Percentiles rank a stretch among this genome's conserved stretches.
These are phyloP conservation scores for Rhea americana DNA, from an alignment of 2,113 vertebrate species.

Conservation along the genomic window DNA sequence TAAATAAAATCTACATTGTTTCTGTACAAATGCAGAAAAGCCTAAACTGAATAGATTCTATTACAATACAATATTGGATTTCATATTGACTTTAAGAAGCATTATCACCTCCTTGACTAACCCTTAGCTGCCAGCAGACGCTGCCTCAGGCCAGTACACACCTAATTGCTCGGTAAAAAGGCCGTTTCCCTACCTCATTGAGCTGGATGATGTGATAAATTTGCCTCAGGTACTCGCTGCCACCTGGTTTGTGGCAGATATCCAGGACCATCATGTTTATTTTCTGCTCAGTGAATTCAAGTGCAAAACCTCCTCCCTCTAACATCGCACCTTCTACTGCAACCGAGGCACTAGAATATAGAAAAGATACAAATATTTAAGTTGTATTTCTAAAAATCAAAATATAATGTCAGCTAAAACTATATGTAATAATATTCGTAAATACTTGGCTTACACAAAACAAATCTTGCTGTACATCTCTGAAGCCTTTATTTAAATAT, in stretches of 20 bases:
- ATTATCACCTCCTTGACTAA: slow-evolving; percentile 82
- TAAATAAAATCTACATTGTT: slow-evolving; percentile 73
- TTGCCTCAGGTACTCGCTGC: slow-evolving; percentile 94
- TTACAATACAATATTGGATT: slow-evolving; percentile 71
- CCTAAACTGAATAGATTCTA: slow-evolving; percentile 64
- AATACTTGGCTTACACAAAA: not conserved
- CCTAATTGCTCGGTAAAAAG: slow-evolving; percentile 96
- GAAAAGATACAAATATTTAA: slow-evolving; percentile 31
- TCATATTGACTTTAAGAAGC: slow-evolving; percentile 79
- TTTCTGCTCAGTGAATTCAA: slow-evolving; percentile 97
- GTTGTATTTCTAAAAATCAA: not conserved
- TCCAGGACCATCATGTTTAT: slow-evolving; percentile 97
- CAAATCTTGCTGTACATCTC: not conserved
- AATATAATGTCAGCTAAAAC: not conserved
- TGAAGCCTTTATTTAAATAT: not conserved
- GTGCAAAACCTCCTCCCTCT: slow-evolving; percentile 76
- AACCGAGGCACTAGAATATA: slow-evolving; percentile 79
- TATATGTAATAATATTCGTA: not conserved
- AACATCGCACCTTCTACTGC: slow-evolving; percentile 65
- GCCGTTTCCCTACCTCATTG: slow-evolving; percentile 99
- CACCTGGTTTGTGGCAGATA: slow-evolving; percentile 99
- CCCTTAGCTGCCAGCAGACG: slow-evolving; percentile 86
- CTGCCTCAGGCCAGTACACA: slow-evolving; percentile 92
- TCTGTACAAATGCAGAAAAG: slow-evolving; percentile 68
- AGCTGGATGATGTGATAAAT: slow-evolving; percentile 99